Percentiles rank a stretch among this genome's conserved stretches.
Evolutionary conservation across 92 coral and sea anemone genomes (phyloP).

Genomic region (Palythoa grandis): DNA sequence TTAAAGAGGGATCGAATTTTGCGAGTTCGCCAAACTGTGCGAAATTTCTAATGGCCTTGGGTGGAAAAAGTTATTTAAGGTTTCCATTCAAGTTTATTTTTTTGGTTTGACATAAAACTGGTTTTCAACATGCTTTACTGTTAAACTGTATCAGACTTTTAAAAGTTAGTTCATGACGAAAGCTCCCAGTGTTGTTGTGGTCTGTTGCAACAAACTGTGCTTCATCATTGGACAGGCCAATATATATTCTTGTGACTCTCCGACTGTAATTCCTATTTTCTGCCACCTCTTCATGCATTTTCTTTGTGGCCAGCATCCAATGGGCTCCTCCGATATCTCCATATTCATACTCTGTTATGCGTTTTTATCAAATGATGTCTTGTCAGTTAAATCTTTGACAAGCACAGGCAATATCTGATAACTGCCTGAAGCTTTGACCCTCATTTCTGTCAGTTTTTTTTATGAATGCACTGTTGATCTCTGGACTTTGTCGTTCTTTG

Average conservation of each 20-base stretch:
- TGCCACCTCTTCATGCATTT: slow-evolving; percentile 29
- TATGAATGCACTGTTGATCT: background rate
- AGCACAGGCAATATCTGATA: slow-evolving; percentile 36
- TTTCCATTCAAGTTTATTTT: too few species aligned
- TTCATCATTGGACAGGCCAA: slow-evolving; percentile 61
- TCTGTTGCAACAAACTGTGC: slow-evolving; percentile 63
- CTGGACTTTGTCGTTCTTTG: slow-evolving; percentile 5
- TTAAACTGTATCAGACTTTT: slow-evolving; percentile 48
- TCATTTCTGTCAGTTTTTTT: slow-evolving; percentile 11
- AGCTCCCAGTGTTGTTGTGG: slow-evolving; percentile 57
- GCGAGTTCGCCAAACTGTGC: too few species aligned
- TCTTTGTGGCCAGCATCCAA: slow-evolving; percentile 45
- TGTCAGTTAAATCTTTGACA: slow-evolving; percentile 4
- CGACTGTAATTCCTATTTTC: slow-evolving; percentile 17
- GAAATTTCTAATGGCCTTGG: too few species aligned
- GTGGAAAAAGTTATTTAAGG: too few species aligned
- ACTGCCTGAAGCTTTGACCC: slow-evolving; percentile 14
- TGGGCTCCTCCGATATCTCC: slow-evolving; percentile 47
- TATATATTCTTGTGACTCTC: slow-evolving; percentile 49
- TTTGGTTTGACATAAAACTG: too few species aligned
- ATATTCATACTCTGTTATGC: slow-evolving; percentile 6
- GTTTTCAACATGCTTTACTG: too few species aligned
- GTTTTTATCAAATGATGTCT: background rate
- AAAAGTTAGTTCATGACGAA: slow-evolving; percentile 58
- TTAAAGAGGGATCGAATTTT: too few species aligned